Conservation (phyloP, 2,888 invertebrate species). For the Anodontia alba region DNA sequence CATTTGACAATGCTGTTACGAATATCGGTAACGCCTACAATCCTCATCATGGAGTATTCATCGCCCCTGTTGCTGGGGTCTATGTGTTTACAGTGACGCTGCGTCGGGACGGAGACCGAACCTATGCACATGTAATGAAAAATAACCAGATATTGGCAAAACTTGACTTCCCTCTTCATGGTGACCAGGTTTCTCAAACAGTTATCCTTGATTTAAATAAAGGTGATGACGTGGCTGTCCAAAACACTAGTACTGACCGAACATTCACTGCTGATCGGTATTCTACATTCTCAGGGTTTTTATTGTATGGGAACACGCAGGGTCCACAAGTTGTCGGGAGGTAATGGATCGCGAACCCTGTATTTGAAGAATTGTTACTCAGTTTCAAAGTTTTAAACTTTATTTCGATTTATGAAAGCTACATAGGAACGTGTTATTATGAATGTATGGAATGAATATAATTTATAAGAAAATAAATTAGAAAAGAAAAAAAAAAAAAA, state of each 20-base stretch:
- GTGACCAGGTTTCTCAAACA: background rate
- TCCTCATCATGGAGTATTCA: background rate
- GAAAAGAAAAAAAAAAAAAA: no score
- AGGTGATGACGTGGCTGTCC: constrained; percentile 1
- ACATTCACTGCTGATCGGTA: background rate
- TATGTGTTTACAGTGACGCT: background rate
- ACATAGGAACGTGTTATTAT: no score
- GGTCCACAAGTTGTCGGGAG: no score
- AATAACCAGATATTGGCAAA: background rate
- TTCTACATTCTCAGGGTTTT: background rate
- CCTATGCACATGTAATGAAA: background rate
- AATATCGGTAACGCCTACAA: background rate
- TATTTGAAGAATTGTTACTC: no score
- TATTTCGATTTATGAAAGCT: no score
- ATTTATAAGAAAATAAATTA: no score
- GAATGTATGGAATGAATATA: no score
- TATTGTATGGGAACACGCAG: background rate
- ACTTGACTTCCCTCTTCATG: background rate
- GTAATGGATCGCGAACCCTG: no score
- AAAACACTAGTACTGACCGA: background rate
- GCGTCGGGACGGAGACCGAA: no score
- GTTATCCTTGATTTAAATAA: background rate
- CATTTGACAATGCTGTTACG: background rate
- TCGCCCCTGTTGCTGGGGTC: background rate
- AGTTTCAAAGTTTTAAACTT: no score